A percentile compares a stretch with the other conserved stretches of the same genome.
Evolutionary conservation across 2,888 invertebrate species (phyloP).

Genomic region (Isotomurus palustris): DNA sequence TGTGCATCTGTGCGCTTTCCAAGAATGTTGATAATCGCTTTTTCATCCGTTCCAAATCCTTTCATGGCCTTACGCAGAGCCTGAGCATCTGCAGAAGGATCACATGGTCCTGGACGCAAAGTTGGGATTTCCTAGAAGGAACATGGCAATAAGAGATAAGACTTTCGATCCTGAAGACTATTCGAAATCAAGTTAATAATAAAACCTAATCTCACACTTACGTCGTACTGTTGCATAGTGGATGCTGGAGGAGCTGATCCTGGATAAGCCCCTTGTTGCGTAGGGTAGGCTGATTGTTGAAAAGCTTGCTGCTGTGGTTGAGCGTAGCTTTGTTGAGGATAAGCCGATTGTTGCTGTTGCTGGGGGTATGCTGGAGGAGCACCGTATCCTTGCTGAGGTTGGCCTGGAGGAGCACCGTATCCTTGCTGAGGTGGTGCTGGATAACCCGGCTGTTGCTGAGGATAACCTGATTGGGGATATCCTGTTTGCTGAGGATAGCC

Average conservation of each 20-base stretch:
- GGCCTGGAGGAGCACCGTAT: background rate
- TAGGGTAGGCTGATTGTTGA: background rate
- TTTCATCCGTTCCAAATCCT: conserved; percentile 65
- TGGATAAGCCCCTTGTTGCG: conserved; percentile 7
- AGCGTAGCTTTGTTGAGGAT: background rate
- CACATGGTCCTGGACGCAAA: conserved; percentile 56
- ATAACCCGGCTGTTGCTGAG: conserved; percentile 15
- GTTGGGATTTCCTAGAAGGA: conserved; percentile 35
- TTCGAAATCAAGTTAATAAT: background rate
- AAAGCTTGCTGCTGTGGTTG: background rate
- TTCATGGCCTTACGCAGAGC: conserved; percentile 84
- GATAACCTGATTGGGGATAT: conserved; percentile 9
- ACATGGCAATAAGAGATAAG: background rate
- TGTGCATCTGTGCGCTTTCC: conserved; percentile 78
- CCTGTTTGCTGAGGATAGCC: conserved; percentile 1
- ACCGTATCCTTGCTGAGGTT: conserved; percentile 4
- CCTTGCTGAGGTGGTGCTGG: conserved; percentile 7
- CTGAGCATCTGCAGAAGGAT: conserved; percentile 74
- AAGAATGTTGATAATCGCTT: conserved; percentile 77
- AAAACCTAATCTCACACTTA: background rate
- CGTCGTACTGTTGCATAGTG: conserved; percentile 16
- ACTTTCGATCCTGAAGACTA: no score
- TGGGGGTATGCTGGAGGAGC: background rate
- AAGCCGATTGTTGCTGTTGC: background rate
- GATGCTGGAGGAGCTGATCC: conserved; percentile 8